A percentile compares a stretch with the other conserved stretches of the same genome.
Evolutionary conservation across 1,140 invertebrate species (phyloP).

Genomic region (Zophobas atratus): DNA sequence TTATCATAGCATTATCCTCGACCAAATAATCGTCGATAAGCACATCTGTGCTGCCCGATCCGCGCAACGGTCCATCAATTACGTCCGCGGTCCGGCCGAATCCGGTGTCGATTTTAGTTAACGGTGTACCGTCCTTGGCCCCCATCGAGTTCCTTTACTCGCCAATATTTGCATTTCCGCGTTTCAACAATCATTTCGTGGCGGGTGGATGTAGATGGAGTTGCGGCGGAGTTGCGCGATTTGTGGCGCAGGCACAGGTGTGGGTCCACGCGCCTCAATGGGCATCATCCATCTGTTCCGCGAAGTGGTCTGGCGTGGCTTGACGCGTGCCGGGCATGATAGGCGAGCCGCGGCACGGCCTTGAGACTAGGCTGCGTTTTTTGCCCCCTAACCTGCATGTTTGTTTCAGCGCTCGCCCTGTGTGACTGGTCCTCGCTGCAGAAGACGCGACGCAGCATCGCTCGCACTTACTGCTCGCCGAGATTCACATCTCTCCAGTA

Average conservation of each 20-base stretch:
- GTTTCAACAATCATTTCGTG: conserved; percentile 28
- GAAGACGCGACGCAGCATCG: conserved; percentile 82
- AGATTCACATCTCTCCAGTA: conserved; percentile 80
- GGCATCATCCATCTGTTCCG: conserved; percentile 54
- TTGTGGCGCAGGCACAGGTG: conserved; percentile 50
- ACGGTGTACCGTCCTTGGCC: conserved; percentile 63
- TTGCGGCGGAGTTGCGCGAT: conserved; percentile 20
- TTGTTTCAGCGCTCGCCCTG: conserved; percentile 84
- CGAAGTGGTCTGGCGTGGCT: conserved; percentile 53
- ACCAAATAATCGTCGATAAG: conserved; percentile 3
- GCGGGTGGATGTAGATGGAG: conserved; percentile 2
- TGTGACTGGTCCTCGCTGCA: conserved; percentile 90
- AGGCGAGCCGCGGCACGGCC: conserved; percentile 48
- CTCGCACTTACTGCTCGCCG: conserved; percentile 83
- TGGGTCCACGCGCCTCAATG: conserved; percentile 55
- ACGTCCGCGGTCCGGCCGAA: neutral
- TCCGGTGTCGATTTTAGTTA: conserved; percentile 52
- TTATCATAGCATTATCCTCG: conserved; percentile 32
- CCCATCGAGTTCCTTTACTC: conserved; percentile 52
- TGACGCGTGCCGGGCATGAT: conserved; percentile 56
- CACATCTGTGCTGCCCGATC: neutral
- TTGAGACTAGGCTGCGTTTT: conserved; percentile 58
- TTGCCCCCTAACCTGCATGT: conserved; percentile 56
- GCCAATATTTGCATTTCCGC: conserved; percentile 47
- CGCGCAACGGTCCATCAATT: conserved; percentile 15